These are phyloP conservation scores for Triplophysa bombifrons DNA, from an alignment of 2,797 vertebrate genomes.

Conservation along the genomic window DNA sequence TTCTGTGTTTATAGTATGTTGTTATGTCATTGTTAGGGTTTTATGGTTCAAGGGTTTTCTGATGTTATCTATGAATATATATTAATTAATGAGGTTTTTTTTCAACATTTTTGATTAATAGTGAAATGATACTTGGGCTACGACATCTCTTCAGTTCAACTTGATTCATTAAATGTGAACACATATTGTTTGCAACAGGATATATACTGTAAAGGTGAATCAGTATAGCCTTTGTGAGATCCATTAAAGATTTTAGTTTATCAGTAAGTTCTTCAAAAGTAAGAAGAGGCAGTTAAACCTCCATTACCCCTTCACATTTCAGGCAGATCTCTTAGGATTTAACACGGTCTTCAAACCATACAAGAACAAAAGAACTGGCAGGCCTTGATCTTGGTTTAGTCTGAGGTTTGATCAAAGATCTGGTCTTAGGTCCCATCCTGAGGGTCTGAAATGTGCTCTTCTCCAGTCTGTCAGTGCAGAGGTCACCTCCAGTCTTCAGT, in stretches of 20 bases:
- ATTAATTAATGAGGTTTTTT: background rate
- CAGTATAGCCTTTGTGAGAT: background rate
- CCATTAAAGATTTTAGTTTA: background rate
- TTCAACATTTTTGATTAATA: background rate
- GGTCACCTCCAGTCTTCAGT: slow-evolving; percentile 50
- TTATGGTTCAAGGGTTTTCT: too few species aligned
- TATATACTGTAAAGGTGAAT: too few species aligned
- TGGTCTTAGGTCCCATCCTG: slow-evolving; percentile 37
- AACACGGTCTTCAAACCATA: slow-evolving; percentile 31
- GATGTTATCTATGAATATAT: too few species aligned
- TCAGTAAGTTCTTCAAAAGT: too few species aligned
- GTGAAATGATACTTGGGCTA: background rate
- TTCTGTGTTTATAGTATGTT: too few species aligned
- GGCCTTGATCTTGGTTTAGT: slow-evolving; percentile 49
- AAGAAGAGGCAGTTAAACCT: background rate
- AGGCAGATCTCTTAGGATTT: slow-evolving; percentile 33
- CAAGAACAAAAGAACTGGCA: slow-evolving; percentile 46
- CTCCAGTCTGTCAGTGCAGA: slow-evolving; percentile 46
- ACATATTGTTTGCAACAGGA: background rate
- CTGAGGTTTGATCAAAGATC: slow-evolving; percentile 54
- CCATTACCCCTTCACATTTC: slow-evolving; percentile 11
- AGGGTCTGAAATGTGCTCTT: slow-evolving; percentile 38
- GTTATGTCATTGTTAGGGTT: too few species aligned
- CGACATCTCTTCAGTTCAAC: background rate
- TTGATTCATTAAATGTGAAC: background rate